Evolutionary conservation across 2,888 invertebrate species (phyloP).

Genomic region (Ennomos quercinarius): DNA sequence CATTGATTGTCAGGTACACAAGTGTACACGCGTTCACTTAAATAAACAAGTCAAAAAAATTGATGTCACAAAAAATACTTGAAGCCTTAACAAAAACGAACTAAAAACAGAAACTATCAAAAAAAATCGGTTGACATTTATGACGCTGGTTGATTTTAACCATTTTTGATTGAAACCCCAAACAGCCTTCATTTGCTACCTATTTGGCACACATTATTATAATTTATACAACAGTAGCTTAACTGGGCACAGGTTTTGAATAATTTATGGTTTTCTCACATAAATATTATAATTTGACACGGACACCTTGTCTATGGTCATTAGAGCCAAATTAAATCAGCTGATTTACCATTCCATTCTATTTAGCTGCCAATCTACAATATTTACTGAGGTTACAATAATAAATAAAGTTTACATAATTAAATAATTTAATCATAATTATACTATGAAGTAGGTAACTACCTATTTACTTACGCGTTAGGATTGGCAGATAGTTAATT

Average conservation of each 20-base stretch:
- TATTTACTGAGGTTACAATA: slow-evolving; percentile 6
- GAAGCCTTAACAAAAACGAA: no score
- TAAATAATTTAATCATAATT: background rate
- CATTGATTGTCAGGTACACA: no score
- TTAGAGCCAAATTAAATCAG: slow-evolving; percentile 50
- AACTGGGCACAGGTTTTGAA: slow-evolving; percentile 12
- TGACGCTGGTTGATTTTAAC: no score
- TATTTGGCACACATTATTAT: slow-evolving; percentile 6
- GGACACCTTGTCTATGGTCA: slow-evolving; percentile 41
- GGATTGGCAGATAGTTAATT: no score
- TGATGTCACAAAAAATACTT: no score
- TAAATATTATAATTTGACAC: slow-evolving; percentile 50
- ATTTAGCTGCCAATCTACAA: slow-evolving; percentile 9
- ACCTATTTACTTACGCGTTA: slow-evolving; percentile 4
- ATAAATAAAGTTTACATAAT: slow-evolving; percentile 1
- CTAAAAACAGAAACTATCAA: no score
- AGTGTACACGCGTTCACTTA: no score
- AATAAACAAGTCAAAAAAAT: no score
- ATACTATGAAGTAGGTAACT: background rate
- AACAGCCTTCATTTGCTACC: no score
- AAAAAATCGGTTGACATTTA: no score
- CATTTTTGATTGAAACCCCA: no score
- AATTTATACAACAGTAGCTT: slow-evolving; percentile 24
- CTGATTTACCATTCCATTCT: slow-evolving; percentile 47
- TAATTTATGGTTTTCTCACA: slow-evolving; percentile 45